These are phyloP conservation scores for Molossus molossus DNA, from an alignment of 2,797 vertebrate species.

Conservation along the genomic window DNA sequence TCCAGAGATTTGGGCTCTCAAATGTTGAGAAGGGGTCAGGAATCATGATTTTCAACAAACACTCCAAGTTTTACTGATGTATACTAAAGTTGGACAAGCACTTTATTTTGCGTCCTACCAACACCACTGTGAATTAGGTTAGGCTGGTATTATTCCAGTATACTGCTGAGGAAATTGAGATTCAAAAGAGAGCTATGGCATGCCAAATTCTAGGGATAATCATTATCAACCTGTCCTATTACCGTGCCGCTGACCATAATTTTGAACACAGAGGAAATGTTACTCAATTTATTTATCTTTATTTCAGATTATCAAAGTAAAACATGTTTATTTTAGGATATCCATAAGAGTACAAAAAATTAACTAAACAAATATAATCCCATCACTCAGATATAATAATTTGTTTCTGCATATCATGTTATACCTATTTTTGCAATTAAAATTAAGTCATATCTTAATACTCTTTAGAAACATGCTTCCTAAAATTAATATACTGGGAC, in stretches of 20 bases:
- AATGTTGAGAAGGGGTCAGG: background rate
- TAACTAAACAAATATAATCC: background rate
- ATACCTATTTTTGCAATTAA: conserved; percentile 13
- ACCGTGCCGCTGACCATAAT: background rate
- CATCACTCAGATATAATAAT: conserved; percentile 6
- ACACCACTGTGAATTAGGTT: background rate
- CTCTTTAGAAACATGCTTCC: conserved; percentile 1
- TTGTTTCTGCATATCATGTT: conserved; percentile 31
- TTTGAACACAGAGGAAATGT: conserved; percentile 34
- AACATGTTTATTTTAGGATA: conserved; percentile 38
- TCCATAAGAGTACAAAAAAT: conserved; percentile 45
- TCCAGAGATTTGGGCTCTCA: background rate
- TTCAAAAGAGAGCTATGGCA: background rate
- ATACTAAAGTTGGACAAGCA: background rate
- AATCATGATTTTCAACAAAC: background rate
- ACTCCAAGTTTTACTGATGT: background rate
- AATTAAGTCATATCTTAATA: conserved; percentile 17
- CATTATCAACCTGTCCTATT: background rate
- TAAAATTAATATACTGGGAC: conserved; percentile 58
- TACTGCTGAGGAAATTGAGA: background rate
- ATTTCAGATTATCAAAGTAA: background rate
- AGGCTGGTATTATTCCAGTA: background rate
- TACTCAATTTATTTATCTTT: background rate
- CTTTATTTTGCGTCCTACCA: background rate
- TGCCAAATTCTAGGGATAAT: background rate